Conservation (phyloP, 2,888 invertebrate species). For the Oligia fasciuncula region DNA sequence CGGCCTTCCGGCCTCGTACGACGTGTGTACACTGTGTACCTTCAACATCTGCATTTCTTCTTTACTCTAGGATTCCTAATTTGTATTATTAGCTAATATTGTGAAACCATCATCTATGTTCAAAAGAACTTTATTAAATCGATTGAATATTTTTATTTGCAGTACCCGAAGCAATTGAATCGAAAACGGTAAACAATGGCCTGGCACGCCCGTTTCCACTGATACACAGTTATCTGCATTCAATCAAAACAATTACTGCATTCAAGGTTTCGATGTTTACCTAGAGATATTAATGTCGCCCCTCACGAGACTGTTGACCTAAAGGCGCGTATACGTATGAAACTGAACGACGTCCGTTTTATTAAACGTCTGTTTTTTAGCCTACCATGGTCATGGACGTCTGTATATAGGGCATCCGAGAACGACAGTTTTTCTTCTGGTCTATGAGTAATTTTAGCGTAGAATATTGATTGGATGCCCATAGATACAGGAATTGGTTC, state of each 20-base stretch:
- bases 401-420: not conserved
- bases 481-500: not conserved
- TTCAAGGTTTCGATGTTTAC: conserved; percentile 49
- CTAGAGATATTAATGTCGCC: conserved; percentile 29
- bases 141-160: conserved; percentile 20
- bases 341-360: not conserved
- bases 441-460: not conserved
- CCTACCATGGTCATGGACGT: not conserved
- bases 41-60: not conserved
- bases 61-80: not conserved
- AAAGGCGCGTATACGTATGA: not conserved
- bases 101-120: not conserved
- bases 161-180: conserved; percentile 23
- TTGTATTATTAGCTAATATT: not conserved
- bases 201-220: conserved; percentile 34
- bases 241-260: conserved; percentile 44
- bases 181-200: conserved; percentile 46
- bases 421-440: not conserved
- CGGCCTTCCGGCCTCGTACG: not conserved
- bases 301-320: conserved; percentile 11
- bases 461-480: not conserved
- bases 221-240: conserved; percentile 50
- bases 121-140: not conserved
- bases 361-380: not conserved
- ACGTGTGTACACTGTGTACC: not conserved